Evolutionary conservation across 2,888 invertebrate species (phyloP), one percentile per base, ranked within the genome.

Genomic region (Epinotia brunnichana): DNA sequence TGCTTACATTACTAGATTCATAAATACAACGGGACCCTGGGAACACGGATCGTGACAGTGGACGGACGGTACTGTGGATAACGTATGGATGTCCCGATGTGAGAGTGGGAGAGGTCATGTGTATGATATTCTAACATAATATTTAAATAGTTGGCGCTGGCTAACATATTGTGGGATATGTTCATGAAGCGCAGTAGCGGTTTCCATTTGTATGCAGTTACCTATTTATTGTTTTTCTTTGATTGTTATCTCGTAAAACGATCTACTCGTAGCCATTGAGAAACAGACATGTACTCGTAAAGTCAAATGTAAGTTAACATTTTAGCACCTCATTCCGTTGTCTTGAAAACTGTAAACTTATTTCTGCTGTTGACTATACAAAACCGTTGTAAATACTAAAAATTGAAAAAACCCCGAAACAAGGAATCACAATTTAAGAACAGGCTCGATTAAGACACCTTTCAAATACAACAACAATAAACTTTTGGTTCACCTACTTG

Each of bases 1-100:
- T 80, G 81, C 76, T 71, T 75, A 76, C 76, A 69, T 74, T 75
- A 71, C 63, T 64, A 60, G 75, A 74, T 79, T 78, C 77, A 79
- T 80, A 79, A 80, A 80, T 77, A 76, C 77, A 77, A 75, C 72
- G 76, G 74, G 63, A 68, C 69, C 74, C 77, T 80, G 80, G 79
- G 80, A 81, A 79, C 78, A 76, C 70, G 76, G 76, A 76, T 78
- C 71, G 70, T 72, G 72, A 72, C 72, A 68, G 63, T 57, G 70
- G 70, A 63, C 48, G 69, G 60, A 63, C 63, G 62, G 69, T 19
- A 24, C 44, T 24, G 64, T 44, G 61, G 19, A 71, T 71, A 61
- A 62, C 67, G 56, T 67, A 72, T 72, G 72, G 54, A 62, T 51
- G 54, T 56, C 61, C 48, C 67, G 61, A 72, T 62, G 59, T 44